These are phyloP conservation scores for Marcusenius ussheri DNA, from an alignment of 2,113 vertebrate genomes.

Conservation along the genomic window DNA sequence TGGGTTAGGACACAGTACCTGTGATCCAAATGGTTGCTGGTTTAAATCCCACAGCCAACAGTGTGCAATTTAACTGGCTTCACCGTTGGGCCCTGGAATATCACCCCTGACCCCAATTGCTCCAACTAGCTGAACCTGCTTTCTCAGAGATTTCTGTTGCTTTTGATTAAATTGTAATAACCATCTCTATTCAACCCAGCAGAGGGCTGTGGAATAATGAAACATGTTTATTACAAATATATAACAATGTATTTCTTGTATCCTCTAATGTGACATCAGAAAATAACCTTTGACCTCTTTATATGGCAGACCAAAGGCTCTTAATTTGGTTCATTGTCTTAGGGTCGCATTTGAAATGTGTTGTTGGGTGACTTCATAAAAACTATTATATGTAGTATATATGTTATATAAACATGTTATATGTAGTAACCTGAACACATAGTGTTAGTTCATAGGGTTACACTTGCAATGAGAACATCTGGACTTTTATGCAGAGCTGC, in stretches of 20 bases:
- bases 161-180: neutral
- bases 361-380: neutral
- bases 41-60: neutral
- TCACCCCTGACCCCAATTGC: neutral
- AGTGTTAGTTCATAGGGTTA: neutral
- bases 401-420: neutral
- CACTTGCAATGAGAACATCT: neutral
- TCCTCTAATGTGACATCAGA: neutral
- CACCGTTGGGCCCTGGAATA: neutral
- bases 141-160: neutral
- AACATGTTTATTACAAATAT: neutral
- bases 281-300: neutral
- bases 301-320: neutral
- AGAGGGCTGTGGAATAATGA: neutral
- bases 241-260: neutral
- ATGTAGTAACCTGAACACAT: neutral
- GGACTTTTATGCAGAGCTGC: neutral
- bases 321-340: neutral
- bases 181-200: neutral
- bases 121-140: neutral
- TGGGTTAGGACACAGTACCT: neutral
- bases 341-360: neutral
- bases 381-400: neutral
- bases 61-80: neutral
- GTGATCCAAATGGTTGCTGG: neutral